Evolutionary conservation across 2,888 invertebrate genomes (phyloP).

Genomic region (Drosophila colorata): DNA sequence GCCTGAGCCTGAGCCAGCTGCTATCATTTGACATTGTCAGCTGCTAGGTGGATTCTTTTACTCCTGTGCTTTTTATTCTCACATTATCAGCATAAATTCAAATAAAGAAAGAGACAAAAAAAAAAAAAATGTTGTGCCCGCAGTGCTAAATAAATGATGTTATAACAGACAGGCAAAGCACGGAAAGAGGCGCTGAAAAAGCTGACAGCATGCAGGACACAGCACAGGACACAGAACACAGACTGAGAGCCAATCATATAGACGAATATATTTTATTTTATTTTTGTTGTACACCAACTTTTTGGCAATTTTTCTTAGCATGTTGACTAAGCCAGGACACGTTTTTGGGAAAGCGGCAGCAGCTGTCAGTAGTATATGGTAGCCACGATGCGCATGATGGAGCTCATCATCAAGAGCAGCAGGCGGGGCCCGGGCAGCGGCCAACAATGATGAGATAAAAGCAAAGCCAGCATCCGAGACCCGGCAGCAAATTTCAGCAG

Average conservation of each 20-base stretch:
- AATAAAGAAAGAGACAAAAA: conserved; percentile 44
- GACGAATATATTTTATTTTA: conserved; percentile 10
- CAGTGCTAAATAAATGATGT: conserved; percentile 78
- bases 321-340: conserved; percentile 76
- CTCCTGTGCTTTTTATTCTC: conserved; percentile 33
- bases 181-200: conserved; percentile 42
- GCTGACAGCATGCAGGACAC: conserved; percentile 52
- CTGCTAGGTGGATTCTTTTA: conserved; percentile 27
- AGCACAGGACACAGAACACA: conserved; percentile 33
- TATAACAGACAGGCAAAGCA: conserved; percentile 67
- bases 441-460: conserved; percentile 49
- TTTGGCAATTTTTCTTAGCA: conserved; percentile 71
- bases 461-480: conserved; percentile 37
- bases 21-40: conserved; percentile 55
- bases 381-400: conserved; percentile 60
- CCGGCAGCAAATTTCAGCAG: conserved; percentile 51
- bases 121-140: conserved; percentile 45
- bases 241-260: conserved; percentile 42
- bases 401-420: conserved; percentile 66
- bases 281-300: conserved; percentile 37
- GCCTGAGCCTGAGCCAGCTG: conserved; percentile 32
- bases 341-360: conserved; percentile 59
- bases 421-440: background rate
- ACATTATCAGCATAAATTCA: conserved; percentile 80
- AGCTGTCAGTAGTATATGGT: conserved; percentile 50